These are phyloP conservation scores for Burhinus bistriatus DNA, from an alignment of 2,113 vertebrate species.

Conservation along the genomic window DNA sequence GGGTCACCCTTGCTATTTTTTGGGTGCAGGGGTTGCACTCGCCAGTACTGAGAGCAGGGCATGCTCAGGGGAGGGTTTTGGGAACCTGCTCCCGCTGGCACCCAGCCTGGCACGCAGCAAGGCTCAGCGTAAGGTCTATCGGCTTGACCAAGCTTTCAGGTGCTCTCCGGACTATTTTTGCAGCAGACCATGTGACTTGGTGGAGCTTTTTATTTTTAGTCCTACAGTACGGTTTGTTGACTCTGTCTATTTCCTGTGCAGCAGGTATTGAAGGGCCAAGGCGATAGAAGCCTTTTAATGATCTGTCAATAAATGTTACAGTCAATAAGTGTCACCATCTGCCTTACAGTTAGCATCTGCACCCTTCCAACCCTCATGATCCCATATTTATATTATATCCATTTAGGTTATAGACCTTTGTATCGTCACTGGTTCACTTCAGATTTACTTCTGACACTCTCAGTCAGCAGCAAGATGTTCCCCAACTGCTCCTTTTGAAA, in stretches of 20 bases:
- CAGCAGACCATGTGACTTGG: background rate
- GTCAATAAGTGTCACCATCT: background rate
- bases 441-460: background rate
- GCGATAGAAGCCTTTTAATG: background rate
- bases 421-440: background rate
- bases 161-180: background rate
- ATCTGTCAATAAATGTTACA: background rate
- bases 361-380: background rate
- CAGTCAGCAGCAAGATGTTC: background rate
- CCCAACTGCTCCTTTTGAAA: background rate
- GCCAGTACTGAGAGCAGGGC: background rate
- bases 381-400: background rate
- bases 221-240: background rate
- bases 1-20: background rate
- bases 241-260: background rate
- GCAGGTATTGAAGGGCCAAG: background rate
- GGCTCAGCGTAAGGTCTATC: background rate
- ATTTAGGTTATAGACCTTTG: background rate
- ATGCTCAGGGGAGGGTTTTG: background rate
- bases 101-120: background rate
- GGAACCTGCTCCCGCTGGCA: background rate
- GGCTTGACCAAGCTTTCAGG: background rate
- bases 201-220: conserved; percentile 53
- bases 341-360: background rate
- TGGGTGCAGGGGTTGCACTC: background rate